These are phyloP conservation scores for Intellagama lesueurii DNA, from an alignment of 2,797 vertebrate species.

Conservation along the genomic window DNA sequence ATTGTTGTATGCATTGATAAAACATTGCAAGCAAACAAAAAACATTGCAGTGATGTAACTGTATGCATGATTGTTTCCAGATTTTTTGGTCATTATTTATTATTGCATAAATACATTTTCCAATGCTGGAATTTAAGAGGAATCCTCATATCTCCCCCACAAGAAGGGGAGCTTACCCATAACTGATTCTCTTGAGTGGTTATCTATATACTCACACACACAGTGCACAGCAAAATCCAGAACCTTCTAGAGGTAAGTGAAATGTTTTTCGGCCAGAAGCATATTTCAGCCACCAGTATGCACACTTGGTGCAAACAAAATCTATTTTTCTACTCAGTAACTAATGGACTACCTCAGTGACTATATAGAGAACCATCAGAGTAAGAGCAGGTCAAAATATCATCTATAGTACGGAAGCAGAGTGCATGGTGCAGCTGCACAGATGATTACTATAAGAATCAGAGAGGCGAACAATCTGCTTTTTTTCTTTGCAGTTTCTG, in stretches of 20 bases:
- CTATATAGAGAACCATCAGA: neutral
- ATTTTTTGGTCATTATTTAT: no score
- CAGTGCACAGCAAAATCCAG: no score
- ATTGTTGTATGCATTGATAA: neutral
- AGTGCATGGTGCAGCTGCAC: neutral
- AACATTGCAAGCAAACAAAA: neutral
- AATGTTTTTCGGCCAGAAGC: neutral
- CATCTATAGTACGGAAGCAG: neutral
- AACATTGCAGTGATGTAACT: no score
- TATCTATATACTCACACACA: no score
- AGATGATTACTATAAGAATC: neutral
- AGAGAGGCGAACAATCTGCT: neutral
- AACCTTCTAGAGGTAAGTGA: neutral
- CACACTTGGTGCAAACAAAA: no score
- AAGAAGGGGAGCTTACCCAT: no score
- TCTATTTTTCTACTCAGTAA: neutral
- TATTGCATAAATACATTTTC: no score
- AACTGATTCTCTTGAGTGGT: no score
- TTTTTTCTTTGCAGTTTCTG: neutral
- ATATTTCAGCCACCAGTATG: neutral
- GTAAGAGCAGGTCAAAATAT: neutral
- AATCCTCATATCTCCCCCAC: no score
- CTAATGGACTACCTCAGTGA: neutral
- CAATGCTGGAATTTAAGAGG: no score
- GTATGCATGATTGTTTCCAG: neutral